A percentile compares a stretch with the other conserved stretches of the same genome.
These are phyloP conservation scores for Leptopilina myrica DNA, from an alignment of 2,888 invertebrate genomes.

Conservation along the genomic window DNA sequence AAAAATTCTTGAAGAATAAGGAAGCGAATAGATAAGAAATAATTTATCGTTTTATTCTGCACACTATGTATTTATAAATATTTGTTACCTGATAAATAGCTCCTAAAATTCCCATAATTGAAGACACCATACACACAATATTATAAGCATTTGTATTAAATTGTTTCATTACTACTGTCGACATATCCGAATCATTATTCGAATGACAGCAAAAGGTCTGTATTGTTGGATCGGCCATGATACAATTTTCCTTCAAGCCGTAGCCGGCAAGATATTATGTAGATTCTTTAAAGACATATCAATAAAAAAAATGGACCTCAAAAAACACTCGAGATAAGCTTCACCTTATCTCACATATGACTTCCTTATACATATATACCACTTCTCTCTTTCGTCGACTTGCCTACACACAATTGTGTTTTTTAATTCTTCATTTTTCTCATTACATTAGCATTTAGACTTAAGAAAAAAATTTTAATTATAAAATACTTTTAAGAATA, in stretches of 20 bases:
- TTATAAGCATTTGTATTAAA: slow-evolving; percentile 88
- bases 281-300: slow-evolving; percentile 30
- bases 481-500: not conserved
- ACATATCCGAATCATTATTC: slow-evolving; percentile 81
- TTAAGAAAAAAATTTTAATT: not conserved
- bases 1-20: not conserved
- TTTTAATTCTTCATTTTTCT: not conserved
- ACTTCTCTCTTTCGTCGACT: not conserved
- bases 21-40: not conserved
- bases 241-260: slow-evolving; percentile 41
- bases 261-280: slow-evolving; percentile 22
- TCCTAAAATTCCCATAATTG: slow-evolving; percentile 85
- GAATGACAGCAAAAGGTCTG: slow-evolving; percentile 90
- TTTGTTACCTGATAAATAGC: slow-evolving; percentile 85
- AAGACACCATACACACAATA: slow-evolving; percentile 85
- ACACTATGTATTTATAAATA: not conserved
- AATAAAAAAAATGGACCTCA: slow-evolving; percentile 28
- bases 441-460: not conserved
- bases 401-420: not conserved
- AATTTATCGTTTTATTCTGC: not conserved
- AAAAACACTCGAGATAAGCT: slow-evolving; percentile 31
- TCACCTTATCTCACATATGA: slow-evolving; percentile 17
- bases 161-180: slow-evolving; percentile 83
- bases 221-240: slow-evolving; percentile 90
- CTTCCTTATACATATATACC: slow-evolving; percentile 15